Conservation (phyloP, 2,888 invertebrate genomes). For the Coelogynopora nodosa region DNA sequence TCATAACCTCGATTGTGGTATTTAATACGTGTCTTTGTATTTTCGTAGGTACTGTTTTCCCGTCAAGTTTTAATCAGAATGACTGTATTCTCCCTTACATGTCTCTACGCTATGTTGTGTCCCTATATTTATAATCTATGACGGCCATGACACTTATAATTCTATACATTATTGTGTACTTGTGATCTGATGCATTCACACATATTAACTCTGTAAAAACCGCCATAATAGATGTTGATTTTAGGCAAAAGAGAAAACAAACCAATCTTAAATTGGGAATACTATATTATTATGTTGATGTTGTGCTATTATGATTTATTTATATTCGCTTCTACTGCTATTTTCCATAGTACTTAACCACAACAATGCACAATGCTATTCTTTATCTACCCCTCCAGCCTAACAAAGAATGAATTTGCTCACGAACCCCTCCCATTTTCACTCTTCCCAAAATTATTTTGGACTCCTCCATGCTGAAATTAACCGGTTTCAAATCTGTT, state of each 20-base stretch:
- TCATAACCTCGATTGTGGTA: not conserved
- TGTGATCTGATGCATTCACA: not conserved
- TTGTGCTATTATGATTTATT: not conserved
- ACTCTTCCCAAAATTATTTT: too few relatives aligned
- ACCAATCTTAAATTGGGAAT: too few relatives aligned
- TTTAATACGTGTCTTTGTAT: not conserved
- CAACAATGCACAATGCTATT: not conserved
- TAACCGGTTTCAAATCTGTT: too few relatives aligned
- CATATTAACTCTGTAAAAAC: not conserved
- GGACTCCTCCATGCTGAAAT: too few relatives aligned
- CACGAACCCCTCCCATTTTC: too few relatives aligned
- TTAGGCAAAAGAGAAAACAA: not conserved
- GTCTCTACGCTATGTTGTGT: not conserved
- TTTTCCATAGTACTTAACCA: not conserved
- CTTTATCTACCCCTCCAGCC: not conserved
- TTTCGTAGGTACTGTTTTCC: not conserved
- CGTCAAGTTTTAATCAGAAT: not conserved
- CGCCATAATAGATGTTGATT: not conserved
- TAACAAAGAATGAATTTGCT: too few relatives aligned
- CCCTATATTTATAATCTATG: conserved; percentile 7
- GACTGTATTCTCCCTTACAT: not conserved
- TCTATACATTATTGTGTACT: not conserved
- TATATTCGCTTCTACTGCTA: not conserved
- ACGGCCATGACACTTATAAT: not conserved
- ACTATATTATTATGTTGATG: too few relatives aligned